phyloP scores from a whole-genome alignment of 2,113 vertebrate genomes.

The Connochaetes taurinus region DNA sequence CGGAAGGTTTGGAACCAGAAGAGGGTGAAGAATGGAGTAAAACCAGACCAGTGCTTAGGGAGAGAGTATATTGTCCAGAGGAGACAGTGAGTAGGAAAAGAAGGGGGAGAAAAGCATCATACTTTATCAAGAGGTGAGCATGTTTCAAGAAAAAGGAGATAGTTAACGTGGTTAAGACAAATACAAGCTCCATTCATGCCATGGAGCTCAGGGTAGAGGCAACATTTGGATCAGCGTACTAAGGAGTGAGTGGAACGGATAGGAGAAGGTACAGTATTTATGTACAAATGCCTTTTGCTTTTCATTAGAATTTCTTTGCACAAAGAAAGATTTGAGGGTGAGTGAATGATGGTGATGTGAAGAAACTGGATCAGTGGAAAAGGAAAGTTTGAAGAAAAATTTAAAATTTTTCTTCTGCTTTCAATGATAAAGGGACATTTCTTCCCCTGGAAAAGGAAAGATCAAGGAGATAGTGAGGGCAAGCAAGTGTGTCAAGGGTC shows the following conservation, averaged over 20 bases:
- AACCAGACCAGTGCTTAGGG: neutral
- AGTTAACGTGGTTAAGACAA: neutral
- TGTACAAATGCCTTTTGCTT: neutral
- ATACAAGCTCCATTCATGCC: neutral
- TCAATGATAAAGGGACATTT: neutral
- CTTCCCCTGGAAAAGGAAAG: neutral
- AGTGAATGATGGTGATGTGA: neutral
- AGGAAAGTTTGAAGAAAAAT: neutral
- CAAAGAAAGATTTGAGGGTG: neutral
- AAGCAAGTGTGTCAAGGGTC: neutral
- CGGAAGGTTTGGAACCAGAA: neutral
- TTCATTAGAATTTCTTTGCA: neutral
- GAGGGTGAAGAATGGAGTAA: neutral
- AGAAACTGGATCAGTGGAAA: neutral
- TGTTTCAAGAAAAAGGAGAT: neutral
- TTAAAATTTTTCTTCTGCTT: neutral
- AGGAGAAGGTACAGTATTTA: too few species aligned
- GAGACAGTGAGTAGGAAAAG: neutral
- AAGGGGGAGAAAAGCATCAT: neutral
- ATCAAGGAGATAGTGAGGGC: neutral
- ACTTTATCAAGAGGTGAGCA: neutral
- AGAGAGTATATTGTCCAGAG: neutral
- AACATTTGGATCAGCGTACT: neutral
- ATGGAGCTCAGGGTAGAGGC: neutral
- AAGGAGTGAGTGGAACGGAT: neutral